phyloP scores from a whole-genome alignment of 2,888 invertebrate genomes.

The Pterostichus niger region DNA sequence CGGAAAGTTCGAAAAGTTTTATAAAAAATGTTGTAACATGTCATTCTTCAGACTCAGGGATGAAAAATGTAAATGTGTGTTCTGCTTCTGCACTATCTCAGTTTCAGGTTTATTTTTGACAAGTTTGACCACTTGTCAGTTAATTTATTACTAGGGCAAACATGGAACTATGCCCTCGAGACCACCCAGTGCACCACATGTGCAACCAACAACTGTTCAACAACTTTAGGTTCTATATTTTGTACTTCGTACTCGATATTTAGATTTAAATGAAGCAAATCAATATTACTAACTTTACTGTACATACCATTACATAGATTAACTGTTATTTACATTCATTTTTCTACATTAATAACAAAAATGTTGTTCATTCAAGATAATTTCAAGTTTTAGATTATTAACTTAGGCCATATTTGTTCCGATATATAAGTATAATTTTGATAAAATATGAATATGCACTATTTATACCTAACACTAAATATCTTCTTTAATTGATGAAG shows the following conservation, averaged over 20 bases:
- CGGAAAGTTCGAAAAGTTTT: background rate
- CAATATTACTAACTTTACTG: background rate
- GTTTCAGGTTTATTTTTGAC: constrained; percentile 28
- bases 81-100: constrained; percentile 30
- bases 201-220: background rate
- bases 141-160: constrained; percentile 30
- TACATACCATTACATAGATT: too few species aligned
- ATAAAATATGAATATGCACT: too few species aligned
- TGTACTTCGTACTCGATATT: background rate
- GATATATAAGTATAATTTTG: too few species aligned
- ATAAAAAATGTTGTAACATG: constrained; percentile 1
- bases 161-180: constrained; percentile 8
- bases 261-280: background rate
- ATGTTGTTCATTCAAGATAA: too few species aligned
- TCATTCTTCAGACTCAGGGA: constrained; percentile 14
- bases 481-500: too few species aligned
- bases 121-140: constrained; percentile 38
- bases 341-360: too few species aligned
- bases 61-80: constrained; percentile 38
- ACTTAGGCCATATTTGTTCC: too few species aligned
- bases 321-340: too few species aligned
- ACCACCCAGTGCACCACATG: constrained; percentile 25
- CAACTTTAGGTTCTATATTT: background rate
- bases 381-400: too few species aligned
- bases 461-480: too few species aligned